A percentile compares a stretch with the other conserved stretches of the same genome.
phyloP scores from a whole-genome alignment of 2,113 vertebrate genomes.

The Cynocephalus volans region DNA sequence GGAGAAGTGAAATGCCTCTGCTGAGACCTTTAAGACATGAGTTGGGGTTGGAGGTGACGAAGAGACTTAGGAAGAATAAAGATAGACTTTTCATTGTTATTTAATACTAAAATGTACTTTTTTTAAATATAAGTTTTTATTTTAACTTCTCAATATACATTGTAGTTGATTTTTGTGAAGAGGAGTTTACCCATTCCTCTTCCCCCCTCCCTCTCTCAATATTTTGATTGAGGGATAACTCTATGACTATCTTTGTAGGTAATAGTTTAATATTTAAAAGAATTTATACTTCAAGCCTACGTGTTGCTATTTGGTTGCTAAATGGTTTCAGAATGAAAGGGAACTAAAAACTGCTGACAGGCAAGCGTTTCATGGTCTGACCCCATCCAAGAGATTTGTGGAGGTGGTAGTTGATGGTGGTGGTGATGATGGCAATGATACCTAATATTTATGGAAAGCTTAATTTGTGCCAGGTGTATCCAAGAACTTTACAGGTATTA shows the following conservation, averaged over 20 bases:
- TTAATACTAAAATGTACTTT: background rate
- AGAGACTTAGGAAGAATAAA: slow-evolving; percentile 29
- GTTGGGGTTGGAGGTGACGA: background rate
- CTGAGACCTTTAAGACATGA: background rate
- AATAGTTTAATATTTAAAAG: background rate
- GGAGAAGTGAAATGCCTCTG: background rate
- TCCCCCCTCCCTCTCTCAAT: background rate
- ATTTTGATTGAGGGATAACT: background rate
- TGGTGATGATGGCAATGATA: background rate
- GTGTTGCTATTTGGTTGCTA: background rate
- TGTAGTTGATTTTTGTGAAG: no score
- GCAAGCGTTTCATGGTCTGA: background rate
- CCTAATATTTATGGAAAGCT: background rate
- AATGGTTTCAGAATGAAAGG: background rate
- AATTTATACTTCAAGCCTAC: background rate
- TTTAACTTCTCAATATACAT: background rate
- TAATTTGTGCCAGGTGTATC: background rate
- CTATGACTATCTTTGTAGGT: background rate
- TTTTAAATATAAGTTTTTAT: background rate
- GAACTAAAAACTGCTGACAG: background rate
- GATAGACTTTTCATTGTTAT: slow-evolving; percentile 23
- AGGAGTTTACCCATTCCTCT: no score
- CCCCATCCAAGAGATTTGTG: background rate
- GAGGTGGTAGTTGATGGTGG: no score
- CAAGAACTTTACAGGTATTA: background rate